phyloP scores from a whole-genome alignment of 2,113 vertebrate genomes.

The Ramphastos sulfuratus region DNA sequence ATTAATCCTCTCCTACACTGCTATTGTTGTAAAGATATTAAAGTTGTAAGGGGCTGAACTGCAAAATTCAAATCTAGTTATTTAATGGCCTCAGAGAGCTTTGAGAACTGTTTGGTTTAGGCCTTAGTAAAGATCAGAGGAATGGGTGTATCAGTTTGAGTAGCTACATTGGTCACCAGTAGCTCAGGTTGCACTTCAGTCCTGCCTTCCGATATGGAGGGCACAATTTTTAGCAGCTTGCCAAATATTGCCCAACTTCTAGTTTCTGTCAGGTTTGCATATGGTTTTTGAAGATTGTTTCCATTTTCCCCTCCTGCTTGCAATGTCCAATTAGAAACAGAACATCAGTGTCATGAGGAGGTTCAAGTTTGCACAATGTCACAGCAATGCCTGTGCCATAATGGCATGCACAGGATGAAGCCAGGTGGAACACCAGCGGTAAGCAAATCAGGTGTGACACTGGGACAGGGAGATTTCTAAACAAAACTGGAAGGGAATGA shows the following conservation, averaged over 20 bases:
- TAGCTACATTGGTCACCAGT: neutral
- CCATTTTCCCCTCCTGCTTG: neutral
- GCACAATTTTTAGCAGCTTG: neutral
- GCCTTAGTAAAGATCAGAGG: neutral
- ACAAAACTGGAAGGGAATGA: neutral
- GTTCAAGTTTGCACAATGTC: neutral
- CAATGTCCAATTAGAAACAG: neutral
- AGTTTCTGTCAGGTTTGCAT: neutral
- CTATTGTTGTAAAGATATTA: neutral
- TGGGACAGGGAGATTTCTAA: neutral
- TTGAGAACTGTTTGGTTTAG: neutral
- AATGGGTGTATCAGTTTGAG: neutral
- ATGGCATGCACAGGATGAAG: neutral
- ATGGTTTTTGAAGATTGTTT: neutral
- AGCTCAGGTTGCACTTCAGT: neutral
- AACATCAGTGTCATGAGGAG: neutral
- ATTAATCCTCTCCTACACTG: conserved; percentile 28
- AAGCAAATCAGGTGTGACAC: neutral
- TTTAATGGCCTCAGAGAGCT: neutral
- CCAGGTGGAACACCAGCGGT: neutral
- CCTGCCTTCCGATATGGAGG: neutral
- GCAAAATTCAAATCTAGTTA: conserved; percentile 16
- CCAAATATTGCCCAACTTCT: neutral
- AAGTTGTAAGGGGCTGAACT: conserved; percentile 1
- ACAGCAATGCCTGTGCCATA: neutral